Evolutionary conservation across 1,140 invertebrate species (phyloP).

Genomic region (Dendrolimus kikuchii): DNA sequence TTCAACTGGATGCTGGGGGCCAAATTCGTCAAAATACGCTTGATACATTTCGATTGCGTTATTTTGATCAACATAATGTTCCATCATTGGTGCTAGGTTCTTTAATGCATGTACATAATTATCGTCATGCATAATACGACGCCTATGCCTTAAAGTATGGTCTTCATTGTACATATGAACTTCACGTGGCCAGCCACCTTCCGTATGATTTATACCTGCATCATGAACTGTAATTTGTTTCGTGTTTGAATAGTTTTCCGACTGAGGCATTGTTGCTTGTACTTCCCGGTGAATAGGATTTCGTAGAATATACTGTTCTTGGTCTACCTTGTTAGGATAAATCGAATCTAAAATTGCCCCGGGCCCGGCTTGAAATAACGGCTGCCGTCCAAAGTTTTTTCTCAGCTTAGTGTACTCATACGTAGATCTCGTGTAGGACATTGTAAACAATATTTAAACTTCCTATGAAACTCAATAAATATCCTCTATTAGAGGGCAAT

Average conservation of each 20-base stretch:
- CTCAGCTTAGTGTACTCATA: constrained; percentile 50
- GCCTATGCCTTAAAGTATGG: constrained; percentile 85
- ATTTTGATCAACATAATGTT: constrained; percentile 89
- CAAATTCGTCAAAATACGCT: constrained; percentile 82
- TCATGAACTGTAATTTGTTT: constrained; percentile 60
- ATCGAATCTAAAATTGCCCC: constrained; percentile 54
- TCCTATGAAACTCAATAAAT: constrained; percentile 1
- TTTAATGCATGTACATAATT: constrained; percentile 72
- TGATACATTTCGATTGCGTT: constrained; percentile 93
- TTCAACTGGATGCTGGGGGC: constrained; percentile 72
- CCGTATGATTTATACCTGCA: constrained; percentile 86
- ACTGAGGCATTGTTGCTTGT: constrained; percentile 45
- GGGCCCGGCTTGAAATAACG: constrained; percentile 44
- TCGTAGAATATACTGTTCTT: constrained; percentile 45
- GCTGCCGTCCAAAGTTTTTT: constrained; percentile 47
- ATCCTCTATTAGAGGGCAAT: constrained; percentile 1
- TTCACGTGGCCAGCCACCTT: constrained; percentile 97
- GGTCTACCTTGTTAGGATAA: constrained; percentile 31
- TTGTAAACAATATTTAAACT: constrained; percentile 10
- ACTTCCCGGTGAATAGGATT: constrained; percentile 49
- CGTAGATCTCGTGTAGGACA: constrained; percentile 39
- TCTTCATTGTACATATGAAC: constrained; percentile 90
- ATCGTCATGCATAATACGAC: constrained; percentile 97
- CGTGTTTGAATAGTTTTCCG: constrained; percentile 59
- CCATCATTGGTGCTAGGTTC: constrained; percentile 67